phyloP scores from a whole-genome alignment of 2,797 vertebrate genomes.

The Lutjanus campechanus region DNA sequence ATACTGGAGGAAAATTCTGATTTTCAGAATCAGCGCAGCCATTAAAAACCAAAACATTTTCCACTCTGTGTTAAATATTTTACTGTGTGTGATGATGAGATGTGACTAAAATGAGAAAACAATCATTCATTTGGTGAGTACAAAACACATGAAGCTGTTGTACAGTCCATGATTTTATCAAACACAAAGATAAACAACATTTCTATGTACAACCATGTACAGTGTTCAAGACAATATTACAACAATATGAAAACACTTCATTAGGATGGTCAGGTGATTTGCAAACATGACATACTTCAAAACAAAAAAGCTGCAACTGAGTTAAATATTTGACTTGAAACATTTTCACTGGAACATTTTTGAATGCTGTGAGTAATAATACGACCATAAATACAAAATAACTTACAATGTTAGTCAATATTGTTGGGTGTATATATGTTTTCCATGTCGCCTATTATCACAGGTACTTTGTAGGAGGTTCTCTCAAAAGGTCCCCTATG shows the following conservation, averaged over 20 bases:
- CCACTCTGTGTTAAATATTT: not conserved
- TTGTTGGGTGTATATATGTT: not conserved
- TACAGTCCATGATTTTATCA: slow-evolving; percentile 42
- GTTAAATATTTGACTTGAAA: slow-evolving; percentile 1
- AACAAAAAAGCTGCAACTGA: not conserved
- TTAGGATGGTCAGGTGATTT: slow-evolving; percentile 13
- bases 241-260: slow-evolving; percentile 22
- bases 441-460: slow-evolving; percentile 39
- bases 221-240: slow-evolving; percentile 46
- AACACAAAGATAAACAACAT: slow-evolving; percentile 25
- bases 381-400: slow-evolving; percentile 8
- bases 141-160: slow-evolving; percentile 29
- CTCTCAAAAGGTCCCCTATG: not conserved
- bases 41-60: slow-evolving; percentile 4
- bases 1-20: not conserved
- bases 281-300: slow-evolving; percentile 24
- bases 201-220: slow-evolving; percentile 71
- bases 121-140: slow-evolving; percentile 33
- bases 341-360: slow-evolving; percentile 9
- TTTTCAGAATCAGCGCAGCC: not conserved
- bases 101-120: not conserved
- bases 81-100: slow-evolving; percentile 3
- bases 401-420: slow-evolving; percentile 1
- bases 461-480: slow-evolving; percentile 41
- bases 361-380: slow-evolving; percentile 11